Conservation (phyloP, 1,140 invertebrate species). For the Harpegnathos saltator region DNA sequence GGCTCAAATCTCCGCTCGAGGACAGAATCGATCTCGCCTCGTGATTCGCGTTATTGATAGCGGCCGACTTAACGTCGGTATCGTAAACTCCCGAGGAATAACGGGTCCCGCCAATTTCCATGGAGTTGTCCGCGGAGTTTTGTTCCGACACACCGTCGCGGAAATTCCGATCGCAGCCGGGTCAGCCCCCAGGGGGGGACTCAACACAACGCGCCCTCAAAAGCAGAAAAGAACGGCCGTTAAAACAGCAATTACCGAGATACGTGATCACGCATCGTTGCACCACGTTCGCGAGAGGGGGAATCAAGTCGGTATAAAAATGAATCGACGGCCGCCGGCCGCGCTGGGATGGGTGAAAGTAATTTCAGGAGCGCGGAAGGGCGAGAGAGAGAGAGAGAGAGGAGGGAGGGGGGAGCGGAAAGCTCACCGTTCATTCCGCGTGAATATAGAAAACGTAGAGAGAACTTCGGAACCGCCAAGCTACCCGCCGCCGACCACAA, state of each 20-base stretch:
- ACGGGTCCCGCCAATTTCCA: not conserved
- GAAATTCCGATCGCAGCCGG: not conserved
- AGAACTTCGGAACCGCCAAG: constrained; percentile 30
- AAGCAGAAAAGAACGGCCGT: constrained; percentile 15
- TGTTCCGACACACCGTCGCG: not conserved
- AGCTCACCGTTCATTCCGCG: constrained; percentile 37
- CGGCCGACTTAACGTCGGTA: not conserved
- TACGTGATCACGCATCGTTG: constrained; percentile 34
- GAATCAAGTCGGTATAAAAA: constrained; percentile 58
- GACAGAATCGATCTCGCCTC: not conserved
- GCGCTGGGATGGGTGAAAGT: constrained; percentile 17
- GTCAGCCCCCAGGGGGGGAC: not conserved
- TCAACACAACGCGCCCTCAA: not conserved
- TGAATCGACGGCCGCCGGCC: constrained; percentile 18
- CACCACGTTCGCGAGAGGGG: constrained; percentile 19
- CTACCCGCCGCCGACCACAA: constrained; percentile 11
- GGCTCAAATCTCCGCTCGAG: not conserved
- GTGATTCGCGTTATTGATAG: not conserved
- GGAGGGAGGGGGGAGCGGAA: not conserved
- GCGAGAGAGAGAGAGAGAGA: constrained; percentile 33
- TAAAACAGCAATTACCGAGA: constrained; percentile 55
- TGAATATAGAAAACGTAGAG: constrained; percentile 58
- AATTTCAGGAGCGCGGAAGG: constrained; percentile 42
- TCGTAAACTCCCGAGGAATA: not conserved
- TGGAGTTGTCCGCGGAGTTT: constrained; percentile 32